These are phyloP conservation scores for Agriopis marginaria DNA, from an alignment of 2,888 invertebrate genomes.

Conservation along the genomic window DNA sequence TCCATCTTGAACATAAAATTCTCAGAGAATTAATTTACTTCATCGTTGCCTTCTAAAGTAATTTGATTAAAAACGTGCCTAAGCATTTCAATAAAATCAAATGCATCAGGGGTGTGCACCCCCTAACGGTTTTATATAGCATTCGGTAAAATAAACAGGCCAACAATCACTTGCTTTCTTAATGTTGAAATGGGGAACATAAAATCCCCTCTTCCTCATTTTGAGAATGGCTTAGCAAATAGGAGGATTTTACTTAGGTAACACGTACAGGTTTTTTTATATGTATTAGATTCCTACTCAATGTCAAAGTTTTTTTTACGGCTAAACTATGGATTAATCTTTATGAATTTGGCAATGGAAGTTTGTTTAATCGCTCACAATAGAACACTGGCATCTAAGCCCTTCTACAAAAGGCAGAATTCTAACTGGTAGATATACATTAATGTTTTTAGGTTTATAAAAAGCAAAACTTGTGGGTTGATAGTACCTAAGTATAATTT, in stretches of 20 bases:
- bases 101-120: conserved; percentile 44
- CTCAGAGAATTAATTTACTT: conserved; percentile 8
- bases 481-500: too few species aligned
- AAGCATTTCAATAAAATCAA: conserved; percentile 58
- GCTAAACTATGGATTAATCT: too few species aligned
- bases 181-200: conserved; percentile 9
- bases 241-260: neutral
- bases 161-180: conserved; percentile 28
- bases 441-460: too few species aligned
- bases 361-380: too few species aligned
- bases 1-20: conserved; percentile 1
- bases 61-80: conserved; percentile 62
- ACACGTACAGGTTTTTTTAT: neutral
- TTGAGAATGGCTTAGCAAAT: conserved; percentile 9
- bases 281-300: too few species aligned
- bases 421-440: too few species aligned
- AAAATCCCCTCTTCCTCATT: conserved; percentile 8
- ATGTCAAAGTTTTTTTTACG: too few species aligned
- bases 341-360: too few species aligned
- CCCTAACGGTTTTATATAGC: conserved; percentile 26
- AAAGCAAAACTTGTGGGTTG: too few species aligned
- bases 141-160: conserved; percentile 30
- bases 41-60: conserved; percentile 28
- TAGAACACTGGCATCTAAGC: too few species aligned
- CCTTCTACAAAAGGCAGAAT: too few species aligned